A percentile compares a stretch with the other conserved stretches of the same genome.
These are phyloP conservation scores for Platichthys stellatus DNA, from an alignment of 2,113 vertebrate species.

Conservation along the genomic window DNA sequence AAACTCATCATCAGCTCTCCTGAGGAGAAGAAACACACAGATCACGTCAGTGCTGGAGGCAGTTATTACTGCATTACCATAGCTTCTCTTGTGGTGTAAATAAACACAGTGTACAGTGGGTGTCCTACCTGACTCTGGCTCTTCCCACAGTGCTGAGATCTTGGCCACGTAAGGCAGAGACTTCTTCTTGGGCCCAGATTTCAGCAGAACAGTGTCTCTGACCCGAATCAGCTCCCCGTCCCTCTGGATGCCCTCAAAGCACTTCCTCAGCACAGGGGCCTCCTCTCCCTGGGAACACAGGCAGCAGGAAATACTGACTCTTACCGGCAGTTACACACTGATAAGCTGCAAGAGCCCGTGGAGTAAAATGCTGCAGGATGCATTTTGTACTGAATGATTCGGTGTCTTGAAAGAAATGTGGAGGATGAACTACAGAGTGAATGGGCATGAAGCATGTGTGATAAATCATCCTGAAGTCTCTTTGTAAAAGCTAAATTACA, in stretches of 20 bases:
- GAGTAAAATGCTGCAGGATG: slow-evolving; percentile 29
- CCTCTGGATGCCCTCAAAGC: slow-evolving; percentile 93
- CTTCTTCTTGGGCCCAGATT: slow-evolving; percentile 95
- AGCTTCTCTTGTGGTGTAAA: background rate
- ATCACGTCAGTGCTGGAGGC: background rate
- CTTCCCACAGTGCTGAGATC: slow-evolving; percentile 96
- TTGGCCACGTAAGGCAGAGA: slow-evolving; percentile 97
- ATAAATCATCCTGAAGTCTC: slow-evolving; percentile 20
- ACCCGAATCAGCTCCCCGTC: slow-evolving; percentile 93
- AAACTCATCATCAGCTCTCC: slow-evolving; percentile 99
- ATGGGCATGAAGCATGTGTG: slow-evolving; percentile 1
- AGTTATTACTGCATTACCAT: background rate
- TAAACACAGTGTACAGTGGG: background rate
- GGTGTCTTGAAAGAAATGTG: slow-evolving; percentile 19
- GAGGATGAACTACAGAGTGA: slow-evolving; percentile 12
- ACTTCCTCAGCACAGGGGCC: slow-evolving; percentile 88
- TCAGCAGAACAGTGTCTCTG: slow-evolving; percentile 93
- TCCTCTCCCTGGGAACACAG: slow-evolving; percentile 89
- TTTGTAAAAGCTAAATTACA: slow-evolving; percentile 26
- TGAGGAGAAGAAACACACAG: slow-evolving; percentile 61
- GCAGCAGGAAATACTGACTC: slow-evolving; percentile 42
- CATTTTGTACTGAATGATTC: slow-evolving; percentile 33
- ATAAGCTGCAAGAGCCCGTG: slow-evolving; percentile 15
- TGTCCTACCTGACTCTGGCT: slow-evolving; percentile 92
- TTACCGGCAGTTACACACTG: slow-evolving; percentile 14